Evolutionary conservation across 1,140 invertebrate genomes (phyloP).

Genomic region (Palaemon carinicauda): DNA sequence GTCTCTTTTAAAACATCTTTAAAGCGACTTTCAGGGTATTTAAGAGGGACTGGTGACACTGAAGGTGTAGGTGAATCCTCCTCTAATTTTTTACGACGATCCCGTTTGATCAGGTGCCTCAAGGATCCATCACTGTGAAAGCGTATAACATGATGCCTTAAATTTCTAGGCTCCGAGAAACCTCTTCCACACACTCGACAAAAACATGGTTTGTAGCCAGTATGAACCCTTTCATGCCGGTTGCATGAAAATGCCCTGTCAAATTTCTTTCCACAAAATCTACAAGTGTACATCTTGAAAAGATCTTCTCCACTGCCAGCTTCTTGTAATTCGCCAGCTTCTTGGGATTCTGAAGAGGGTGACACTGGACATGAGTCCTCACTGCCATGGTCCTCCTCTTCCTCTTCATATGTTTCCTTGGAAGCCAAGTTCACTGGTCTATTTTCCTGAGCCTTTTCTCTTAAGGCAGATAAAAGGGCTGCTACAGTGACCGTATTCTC

Average conservation of each 20-base stretch:
- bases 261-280: conserved; percentile 69
- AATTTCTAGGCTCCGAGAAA: conserved; percentile 66
- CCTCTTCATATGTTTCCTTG: conserved; percentile 38
- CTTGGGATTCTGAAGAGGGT: conserved; percentile 54
- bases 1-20: conserved; percentile 51
- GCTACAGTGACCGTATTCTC: conserved; percentile 49
- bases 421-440: conserved; percentile 3
- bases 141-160: conserved; percentile 66
- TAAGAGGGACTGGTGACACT: background rate
- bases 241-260: conserved; percentile 68
- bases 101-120: conserved; percentile 62
- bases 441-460: conserved; percentile 13
- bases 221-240: conserved; percentile 65
- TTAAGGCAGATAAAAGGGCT: conserved; percentile 30
- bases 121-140: conserved; percentile 64
- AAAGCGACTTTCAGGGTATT: conserved; percentile 17
- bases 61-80: conserved; percentile 13
- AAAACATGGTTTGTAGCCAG: conserved; percentile 65
- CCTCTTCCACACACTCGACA: conserved; percentile 68
- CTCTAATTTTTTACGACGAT: conserved; percentile 53
- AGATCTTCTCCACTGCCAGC: conserved; percentile 56
- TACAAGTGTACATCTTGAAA: conserved; percentile 63
- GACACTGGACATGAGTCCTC: conserved; percentile 47
- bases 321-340: conserved; percentile 1
- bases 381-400: conserved; percentile 42